Conservation (phyloP, 2,113 vertebrate species). For the Todiramphus chloris region DNA sequence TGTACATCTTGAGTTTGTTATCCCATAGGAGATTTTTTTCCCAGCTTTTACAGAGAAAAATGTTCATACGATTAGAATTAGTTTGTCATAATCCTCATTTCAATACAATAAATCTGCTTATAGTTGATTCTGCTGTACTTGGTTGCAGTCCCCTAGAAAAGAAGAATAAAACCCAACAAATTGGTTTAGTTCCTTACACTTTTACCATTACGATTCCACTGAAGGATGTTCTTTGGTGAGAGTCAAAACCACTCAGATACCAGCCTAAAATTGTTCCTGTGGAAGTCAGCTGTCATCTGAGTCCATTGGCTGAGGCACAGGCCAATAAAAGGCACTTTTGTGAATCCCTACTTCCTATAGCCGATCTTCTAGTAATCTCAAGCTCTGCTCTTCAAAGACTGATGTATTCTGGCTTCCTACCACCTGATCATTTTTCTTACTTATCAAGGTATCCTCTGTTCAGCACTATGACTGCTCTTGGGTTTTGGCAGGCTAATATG, state of each 20-base stretch:
- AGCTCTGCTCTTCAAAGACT: not conserved
- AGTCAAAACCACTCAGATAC: not conserved
- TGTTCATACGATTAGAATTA: not conserved
- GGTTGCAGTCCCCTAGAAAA: not conserved
- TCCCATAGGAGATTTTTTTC: not conserved
- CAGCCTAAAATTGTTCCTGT: not conserved
- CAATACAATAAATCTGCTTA: not conserved
- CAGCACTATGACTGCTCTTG: not conserved
- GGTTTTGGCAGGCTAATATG: not conserved
- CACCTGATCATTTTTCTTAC: not conserved
- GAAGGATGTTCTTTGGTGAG: not conserved
- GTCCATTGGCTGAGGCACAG: not conserved
- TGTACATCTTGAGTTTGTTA: not conserved
- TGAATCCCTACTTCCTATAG: not conserved
- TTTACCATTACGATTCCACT: not conserved
- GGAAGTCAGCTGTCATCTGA: not conserved
- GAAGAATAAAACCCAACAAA: not conserved
- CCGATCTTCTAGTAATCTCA: not conserved
- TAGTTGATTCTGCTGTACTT: not conserved
- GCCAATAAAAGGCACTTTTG: not conserved
- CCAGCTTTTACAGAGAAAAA: not conserved
- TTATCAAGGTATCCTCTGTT: not conserved
- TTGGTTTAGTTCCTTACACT: not conserved
- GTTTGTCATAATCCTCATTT: not conserved
- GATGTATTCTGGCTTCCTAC: not conserved